Base-by-base conservation (phyloP, 2,888 invertebrate genomes). In the Scaptomyza tumidula region DNA sequence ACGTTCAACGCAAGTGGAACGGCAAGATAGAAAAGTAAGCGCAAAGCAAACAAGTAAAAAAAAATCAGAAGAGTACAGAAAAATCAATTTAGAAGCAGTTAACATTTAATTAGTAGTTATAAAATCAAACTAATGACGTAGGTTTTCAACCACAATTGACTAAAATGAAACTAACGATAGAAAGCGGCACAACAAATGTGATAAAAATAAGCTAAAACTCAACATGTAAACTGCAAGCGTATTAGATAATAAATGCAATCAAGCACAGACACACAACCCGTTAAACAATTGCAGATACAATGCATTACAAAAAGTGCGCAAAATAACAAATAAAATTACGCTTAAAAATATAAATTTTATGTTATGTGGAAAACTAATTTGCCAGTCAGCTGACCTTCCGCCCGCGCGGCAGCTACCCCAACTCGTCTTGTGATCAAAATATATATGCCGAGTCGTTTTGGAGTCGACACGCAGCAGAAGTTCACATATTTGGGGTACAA, bases 321-420 rank as follows among this genome's bases (percentile, higher is more conserved):
- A 35, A 29, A 49, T 45, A 61, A 19, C 29, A 7, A n/a, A 46
- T 53, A 39, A 39, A 6, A 31, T 39, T 24, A 14, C 31, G 14
- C 45, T 37, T 19, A 59, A 65, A 63, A 45, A 27, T 29, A 7
- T 10, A 33, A 33, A 19, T 44, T 53, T 31, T 31, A 16, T 16
- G 39, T 61, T 53, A 44, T 53, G 76, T 49, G 39, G 61, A 75
- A 71, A 71, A 69, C 49, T 73, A 48, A 64, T 65, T 71, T 52
- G 66, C 35, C 58, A 61, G 85, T 86, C 85, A 86, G 85, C 85
- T 86, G 85, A 86, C 85, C 88, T 84, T 71, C 52, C 69, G 53
- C 50, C 53, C 55, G 49, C 46, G 41, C 54, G 43, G 10, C 56
- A n/a, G 11, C 55, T 43, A 52, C 50, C 61, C 49, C 55, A 11